Evolutionary conservation across 2,888 invertebrate species (phyloP), one percentile per base, ranked within the genome.

Genomic region (Junonia oenone): DNA sequence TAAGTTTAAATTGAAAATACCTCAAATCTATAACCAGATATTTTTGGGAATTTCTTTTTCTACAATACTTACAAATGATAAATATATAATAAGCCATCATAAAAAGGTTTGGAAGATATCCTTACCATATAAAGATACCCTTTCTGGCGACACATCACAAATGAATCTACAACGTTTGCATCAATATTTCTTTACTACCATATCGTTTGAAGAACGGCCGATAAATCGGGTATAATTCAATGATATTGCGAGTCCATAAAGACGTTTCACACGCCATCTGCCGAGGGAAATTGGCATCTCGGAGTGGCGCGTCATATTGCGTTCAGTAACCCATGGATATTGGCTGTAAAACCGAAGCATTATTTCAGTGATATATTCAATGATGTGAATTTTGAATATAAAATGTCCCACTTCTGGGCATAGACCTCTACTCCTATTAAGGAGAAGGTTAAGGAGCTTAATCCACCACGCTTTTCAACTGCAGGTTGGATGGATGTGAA

Each of bases 191-290:
- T 47, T 54, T 43, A 47, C 53, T 48, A 37, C 46, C 46, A 53
- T 53, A 22, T 47, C 47, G n/a, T 22, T 40, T 22, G 40, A 54
- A 17, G 47, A 54, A 54, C 40, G 47, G 22, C 40, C 53, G 19
- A 54, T 54, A 54, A 54, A 54, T 40, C 19, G 53, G 31, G 53
- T 48, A 54, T 54, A 54, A 54, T 54, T 54, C 47, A 54, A 38
- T 47, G 22, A 54, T 48, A 54, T 54, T 54, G 56, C 43, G 19
- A 48, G 33, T 56, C 43, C 47, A 52, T 56, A 56, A 56, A 56
- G 56, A 56, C 56, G 56, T 51, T 51, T 51, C 47, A 48, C 52
- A 53, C 51, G 51, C 47, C 56, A 48, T 56, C 40, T 56, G 51
- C 40, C 31, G 26, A 8, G 37, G 51, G 43, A 51, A 51, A 51